Evolutionary conservation across 1,140 invertebrate genomes (phyloP), one percentile per base, ranked within the genome.

Genomic region (Atta colombica): DNA sequence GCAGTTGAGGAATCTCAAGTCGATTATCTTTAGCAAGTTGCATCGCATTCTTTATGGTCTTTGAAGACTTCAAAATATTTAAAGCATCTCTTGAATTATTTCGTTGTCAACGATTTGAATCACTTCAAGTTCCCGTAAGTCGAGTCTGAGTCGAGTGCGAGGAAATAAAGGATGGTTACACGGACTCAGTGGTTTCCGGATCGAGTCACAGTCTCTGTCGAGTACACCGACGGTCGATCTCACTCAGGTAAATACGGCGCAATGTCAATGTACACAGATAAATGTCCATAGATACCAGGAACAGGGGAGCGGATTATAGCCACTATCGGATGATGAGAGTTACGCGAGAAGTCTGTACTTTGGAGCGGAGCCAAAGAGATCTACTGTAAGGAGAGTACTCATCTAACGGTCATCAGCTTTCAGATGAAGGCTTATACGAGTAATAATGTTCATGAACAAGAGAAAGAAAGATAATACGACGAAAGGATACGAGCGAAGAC

Each of bases 401-500:
- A 60, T 84, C 68, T 74, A 12, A 16, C 55, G 80, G 80, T 75
- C 80, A 74, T 84, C 80, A 84, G 53, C 80, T 74, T 39, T 49
- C 39, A 58, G 80, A 82, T 53, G 28, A 74, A 25, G 68, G 39
- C 35, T 84, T 84, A 84, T 75, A 18, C 58, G 80, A 31, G 80
- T 49, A 84, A 84, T 84, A 63, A 84, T 63, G 69, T 21, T 51
- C 18, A n/a, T 3, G 55, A 49, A 39, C 8, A 12, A 31, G 28
- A 49, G 69, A 28, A 53, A 51, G 69, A 49, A 39, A 16, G 45
- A 28, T n/a, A 31, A 69, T 66, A 66, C 45, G 61, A 16, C 5
- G 25, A 25, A 25, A 74, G 69, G 21, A 71, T 81, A 68, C 49
- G 35, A 58, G 31, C 49, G 14, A 14, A 21, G 25, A 78, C 75